These are phyloP conservation scores for Allophyes oxyacanthae DNA, from an alignment of 2,888 invertebrate species.

Conservation along the genomic window DNA sequence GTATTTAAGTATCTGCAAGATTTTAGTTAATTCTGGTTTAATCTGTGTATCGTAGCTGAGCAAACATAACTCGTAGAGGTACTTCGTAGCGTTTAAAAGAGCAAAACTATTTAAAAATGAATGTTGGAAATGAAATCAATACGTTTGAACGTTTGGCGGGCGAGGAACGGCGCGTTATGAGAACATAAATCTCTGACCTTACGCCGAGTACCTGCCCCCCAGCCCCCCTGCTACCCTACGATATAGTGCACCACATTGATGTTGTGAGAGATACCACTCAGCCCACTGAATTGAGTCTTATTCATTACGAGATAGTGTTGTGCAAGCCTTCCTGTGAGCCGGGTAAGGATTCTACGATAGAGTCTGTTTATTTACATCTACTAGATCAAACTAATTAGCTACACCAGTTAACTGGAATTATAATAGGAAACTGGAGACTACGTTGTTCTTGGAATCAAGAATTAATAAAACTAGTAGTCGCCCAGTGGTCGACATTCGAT, in stretches of 20 bases:
- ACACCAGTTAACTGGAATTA: constrained; percentile 46
- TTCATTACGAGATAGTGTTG: constrained; percentile 72
- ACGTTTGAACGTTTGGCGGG: constrained; percentile 79
- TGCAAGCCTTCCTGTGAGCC: constrained; percentile 55
- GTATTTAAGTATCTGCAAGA: constrained; percentile 5
- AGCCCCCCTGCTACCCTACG: constrained; percentile 59
- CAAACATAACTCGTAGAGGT: constrained; percentile 46
- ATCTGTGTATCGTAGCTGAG: constrained; percentile 15
- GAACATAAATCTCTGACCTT: constrained; percentile 84
- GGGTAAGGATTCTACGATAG: constrained; percentile 49
- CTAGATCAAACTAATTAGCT: constrained; percentile 54
- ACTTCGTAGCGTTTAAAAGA: constrained; percentile 46
- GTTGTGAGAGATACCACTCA: constrained; percentile 72
- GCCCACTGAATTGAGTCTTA: constrained; percentile 70
- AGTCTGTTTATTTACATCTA: constrained; percentile 48
- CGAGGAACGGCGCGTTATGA: constrained; percentile 82
- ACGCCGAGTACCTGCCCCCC: constrained; percentile 68
- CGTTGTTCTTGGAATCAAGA: neutral
- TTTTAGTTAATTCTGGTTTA: constrained; percentile 22
- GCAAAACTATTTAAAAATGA: constrained; percentile 76
- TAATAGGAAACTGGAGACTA: constrained; percentile 27
- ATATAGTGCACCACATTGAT: constrained; percentile 76
- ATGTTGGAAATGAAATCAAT: constrained; percentile 84
- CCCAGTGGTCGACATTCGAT: no score
- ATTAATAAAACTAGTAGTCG: no score